These are phyloP conservation scores for Characodon lateralis DNA, from an alignment of 2,797 vertebrate species.

Conservation along the genomic window DNA sequence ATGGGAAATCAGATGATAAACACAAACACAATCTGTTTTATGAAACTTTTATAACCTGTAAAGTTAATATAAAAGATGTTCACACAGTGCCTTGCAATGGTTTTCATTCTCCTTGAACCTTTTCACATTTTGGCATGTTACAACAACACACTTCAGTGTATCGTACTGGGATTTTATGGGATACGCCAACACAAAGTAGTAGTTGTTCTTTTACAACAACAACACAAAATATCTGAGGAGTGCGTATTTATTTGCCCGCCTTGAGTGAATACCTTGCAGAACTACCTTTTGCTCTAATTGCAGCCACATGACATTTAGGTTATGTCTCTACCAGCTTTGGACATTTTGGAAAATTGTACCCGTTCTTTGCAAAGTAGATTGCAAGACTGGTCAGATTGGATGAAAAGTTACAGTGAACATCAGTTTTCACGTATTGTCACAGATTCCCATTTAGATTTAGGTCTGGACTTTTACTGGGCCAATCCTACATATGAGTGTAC, in stretches of 20 bases:
- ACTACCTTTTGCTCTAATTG: background rate
- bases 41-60: background rate
- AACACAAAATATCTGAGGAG: background rate
- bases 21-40: slow-evolving; percentile 19
- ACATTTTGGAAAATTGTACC: background rate
- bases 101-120: background rate
- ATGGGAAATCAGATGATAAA: slow-evolving; percentile 11
- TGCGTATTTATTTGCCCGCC: background rate
- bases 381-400: background rate
- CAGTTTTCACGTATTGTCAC: background rate
- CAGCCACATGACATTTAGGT: background rate
- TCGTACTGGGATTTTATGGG: too few relatives aligned
- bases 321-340: background rate
- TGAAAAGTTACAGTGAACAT: background rate
- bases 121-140: background rate
- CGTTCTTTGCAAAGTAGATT: background rate
- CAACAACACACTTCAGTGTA: background rate
- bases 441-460: background rate
- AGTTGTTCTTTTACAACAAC: background rate
- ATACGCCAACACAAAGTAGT: too few relatives aligned
- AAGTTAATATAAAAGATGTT: background rate
- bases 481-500: background rate
- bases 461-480: background rate
- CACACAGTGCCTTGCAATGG: background rate
- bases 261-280: background rate